Evolutionary conservation across 2,888 invertebrate genomes (phyloP).

Genomic region (Apomyelois bistriatella): DNA sequence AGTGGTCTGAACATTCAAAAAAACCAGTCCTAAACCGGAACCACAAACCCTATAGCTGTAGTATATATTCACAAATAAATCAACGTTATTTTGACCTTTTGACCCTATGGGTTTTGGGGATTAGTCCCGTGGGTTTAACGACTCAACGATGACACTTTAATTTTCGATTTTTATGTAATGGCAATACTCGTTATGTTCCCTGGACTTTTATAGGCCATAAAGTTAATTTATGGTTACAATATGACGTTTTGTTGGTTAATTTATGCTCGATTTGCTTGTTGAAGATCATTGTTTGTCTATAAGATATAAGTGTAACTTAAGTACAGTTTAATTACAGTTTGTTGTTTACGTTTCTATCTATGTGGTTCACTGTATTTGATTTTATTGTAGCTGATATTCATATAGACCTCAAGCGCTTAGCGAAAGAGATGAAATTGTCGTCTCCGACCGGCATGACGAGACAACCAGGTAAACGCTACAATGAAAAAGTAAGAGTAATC

Average conservation of each 20-base stretch:
- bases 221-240: background rate
- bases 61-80: conserved; percentile 25
- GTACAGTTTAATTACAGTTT: too few species aligned
- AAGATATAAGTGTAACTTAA: background rate
- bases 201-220: conserved; percentile 8
- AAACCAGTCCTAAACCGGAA: conserved; percentile 9
- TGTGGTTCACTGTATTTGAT: too few species aligned
- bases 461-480: too few species aligned
- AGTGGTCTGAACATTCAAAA: background rate
- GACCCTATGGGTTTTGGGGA: conserved; percentile 25
- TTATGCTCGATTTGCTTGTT: background rate
- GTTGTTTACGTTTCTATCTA: too few species aligned
- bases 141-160: conserved; percentile 24
- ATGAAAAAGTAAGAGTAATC: too few species aligned
- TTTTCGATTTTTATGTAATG: conserved; percentile 16
- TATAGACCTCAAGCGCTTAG: too few species aligned
- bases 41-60: background rate
- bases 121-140: conserved; percentile 26
- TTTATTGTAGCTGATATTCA: too few species aligned
- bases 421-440: too few species aligned
- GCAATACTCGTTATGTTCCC: conserved; percentile 4
- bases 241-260: conserved; percentile 8
- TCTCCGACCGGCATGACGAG: too few species aligned
- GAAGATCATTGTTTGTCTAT: background rate
- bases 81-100: conserved; percentile 34